A percentile compares a stretch with the other conserved stretches of the same genome.
Evolutionary conservation across 2,888 invertebrate genomes (phyloP).

Genomic region (Pediacus dermestoides): DNA sequence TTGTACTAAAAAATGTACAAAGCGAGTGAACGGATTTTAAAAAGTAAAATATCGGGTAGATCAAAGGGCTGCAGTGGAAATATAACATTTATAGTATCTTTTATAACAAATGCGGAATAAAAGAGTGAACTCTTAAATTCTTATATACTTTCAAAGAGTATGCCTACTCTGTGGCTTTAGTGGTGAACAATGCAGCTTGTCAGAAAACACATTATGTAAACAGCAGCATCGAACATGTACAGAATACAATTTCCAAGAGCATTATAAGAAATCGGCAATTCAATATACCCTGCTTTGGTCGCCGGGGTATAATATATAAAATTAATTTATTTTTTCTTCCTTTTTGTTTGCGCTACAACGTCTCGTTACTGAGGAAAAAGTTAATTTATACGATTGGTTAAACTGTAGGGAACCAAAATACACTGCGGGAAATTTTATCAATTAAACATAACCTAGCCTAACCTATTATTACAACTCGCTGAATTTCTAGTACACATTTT

Average conservation of each 20-base stretch:
- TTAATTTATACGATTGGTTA: too few species aligned
- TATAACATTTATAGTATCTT: constrained; percentile 19
- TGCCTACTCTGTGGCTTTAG: not conserved
- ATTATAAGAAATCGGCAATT: constrained; percentile 44
- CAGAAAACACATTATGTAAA: constrained; percentile 41
- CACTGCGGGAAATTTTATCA: too few species aligned
- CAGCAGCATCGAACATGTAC: constrained; percentile 39
- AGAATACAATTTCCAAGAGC: constrained; percentile 40
- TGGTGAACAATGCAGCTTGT: constrained; percentile 30
- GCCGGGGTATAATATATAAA: constrained; percentile 14
- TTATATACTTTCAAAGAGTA: constrained; percentile 7
- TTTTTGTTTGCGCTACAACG: not conserved
- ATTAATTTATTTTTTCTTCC: not conserved
- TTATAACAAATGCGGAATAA: constrained; percentile 22
- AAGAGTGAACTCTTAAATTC: constrained; percentile 25
- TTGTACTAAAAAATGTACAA: too few species aligned
- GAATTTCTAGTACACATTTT: too few species aligned
- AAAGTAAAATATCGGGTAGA: too few species aligned
- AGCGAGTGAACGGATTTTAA: too few species aligned
- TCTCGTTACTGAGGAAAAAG: not conserved
- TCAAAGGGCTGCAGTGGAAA: constrained; percentile 19
- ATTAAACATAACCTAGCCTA: too few species aligned
- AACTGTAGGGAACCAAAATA: too few species aligned
- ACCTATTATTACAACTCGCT: too few species aligned
- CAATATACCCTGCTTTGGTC: constrained; percentile 41